A percentile compares a stretch with the other conserved stretches of the same genome.
Conservation (phyloP, 1,140 invertebrate genomes). For the Brachionus manjavacas region DNA sequence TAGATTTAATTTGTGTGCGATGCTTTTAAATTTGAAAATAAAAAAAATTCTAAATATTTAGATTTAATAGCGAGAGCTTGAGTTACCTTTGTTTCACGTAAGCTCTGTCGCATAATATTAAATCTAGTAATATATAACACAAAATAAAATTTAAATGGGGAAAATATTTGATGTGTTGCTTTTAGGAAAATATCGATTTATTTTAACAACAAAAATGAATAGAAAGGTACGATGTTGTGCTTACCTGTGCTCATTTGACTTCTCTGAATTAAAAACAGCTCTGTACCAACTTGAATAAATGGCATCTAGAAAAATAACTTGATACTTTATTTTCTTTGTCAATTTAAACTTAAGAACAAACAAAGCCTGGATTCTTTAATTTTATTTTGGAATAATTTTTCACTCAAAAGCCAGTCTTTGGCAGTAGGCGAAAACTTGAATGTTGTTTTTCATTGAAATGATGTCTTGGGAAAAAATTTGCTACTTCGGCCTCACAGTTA, state of each 20-base stretch:
- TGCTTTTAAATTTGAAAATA: background rate
- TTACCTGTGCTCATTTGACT: conserved; percentile 27
- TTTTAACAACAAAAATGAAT: background rate
- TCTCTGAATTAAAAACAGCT: background rate
- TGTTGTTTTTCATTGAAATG: too few species aligned
- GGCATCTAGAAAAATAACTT: background rate
- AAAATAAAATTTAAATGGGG: background rate
- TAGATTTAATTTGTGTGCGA: background rate
- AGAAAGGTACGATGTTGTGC: background rate
- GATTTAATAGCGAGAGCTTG: background rate
- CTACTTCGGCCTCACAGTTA: too few species aligned
- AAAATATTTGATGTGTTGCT: background rate
- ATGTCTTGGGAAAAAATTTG: too few species aligned
- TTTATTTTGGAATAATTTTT: too few species aligned
- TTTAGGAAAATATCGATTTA: conserved; percentile 20
- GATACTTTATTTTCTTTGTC: background rate
- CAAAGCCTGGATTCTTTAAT: too few species aligned
- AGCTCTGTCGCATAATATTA: conserved; percentile 16
- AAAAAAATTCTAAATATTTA: background rate
- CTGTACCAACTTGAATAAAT: background rate
- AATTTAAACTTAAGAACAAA: too few species aligned
- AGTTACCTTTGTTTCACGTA: conserved; percentile 34
- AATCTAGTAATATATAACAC: background rate
- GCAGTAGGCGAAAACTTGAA: too few species aligned
- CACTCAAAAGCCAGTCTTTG: too few species aligned